A percentile compares a stretch with the other conserved stretches of the same genome.
Conservation (phyloP, 2,113 vertebrate genomes). For the Pionites leucogaster region DNA sequence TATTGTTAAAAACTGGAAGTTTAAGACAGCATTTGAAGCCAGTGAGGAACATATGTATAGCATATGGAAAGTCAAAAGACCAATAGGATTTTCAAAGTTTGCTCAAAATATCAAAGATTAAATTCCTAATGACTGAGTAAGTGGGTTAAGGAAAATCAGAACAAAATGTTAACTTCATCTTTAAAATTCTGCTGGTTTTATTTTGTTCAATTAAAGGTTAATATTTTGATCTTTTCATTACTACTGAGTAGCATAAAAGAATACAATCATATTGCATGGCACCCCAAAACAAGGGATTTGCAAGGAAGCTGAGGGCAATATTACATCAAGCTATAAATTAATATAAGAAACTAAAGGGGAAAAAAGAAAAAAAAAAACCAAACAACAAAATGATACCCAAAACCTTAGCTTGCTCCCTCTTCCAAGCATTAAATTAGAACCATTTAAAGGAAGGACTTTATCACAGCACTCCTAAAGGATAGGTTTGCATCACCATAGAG, state of each 20-base stretch:
- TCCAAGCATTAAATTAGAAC: not conserved
- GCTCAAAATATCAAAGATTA: not conserved
- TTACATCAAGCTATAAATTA: not conserved
- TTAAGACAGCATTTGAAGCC: not conserved
- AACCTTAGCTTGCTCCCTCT: not conserved
- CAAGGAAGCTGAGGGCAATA: not conserved
- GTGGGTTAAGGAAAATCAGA: not conserved
- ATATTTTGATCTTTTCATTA: slow-evolving; percentile 2
- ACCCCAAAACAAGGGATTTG: not conserved
- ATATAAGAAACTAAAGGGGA: not conserved
- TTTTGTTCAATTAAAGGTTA: not conserved
- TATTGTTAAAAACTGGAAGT: not conserved
- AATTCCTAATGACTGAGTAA: not conserved
- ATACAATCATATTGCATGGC: not conserved
- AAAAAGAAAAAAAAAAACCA: accelerated
- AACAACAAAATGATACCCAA: not conserved
- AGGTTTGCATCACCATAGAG: not conserved
- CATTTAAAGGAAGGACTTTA: not conserved
- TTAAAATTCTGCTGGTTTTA: not conserved
- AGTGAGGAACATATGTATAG: not conserved
- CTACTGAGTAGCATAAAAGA: not conserved
- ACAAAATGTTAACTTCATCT: not conserved
- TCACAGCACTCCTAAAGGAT: not conserved
- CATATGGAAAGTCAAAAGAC: not conserved
- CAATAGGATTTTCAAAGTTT: not conserved